Conservation (phyloP, 2,113 vertebrate species). For the Miniopterus natalensis region DNA sequence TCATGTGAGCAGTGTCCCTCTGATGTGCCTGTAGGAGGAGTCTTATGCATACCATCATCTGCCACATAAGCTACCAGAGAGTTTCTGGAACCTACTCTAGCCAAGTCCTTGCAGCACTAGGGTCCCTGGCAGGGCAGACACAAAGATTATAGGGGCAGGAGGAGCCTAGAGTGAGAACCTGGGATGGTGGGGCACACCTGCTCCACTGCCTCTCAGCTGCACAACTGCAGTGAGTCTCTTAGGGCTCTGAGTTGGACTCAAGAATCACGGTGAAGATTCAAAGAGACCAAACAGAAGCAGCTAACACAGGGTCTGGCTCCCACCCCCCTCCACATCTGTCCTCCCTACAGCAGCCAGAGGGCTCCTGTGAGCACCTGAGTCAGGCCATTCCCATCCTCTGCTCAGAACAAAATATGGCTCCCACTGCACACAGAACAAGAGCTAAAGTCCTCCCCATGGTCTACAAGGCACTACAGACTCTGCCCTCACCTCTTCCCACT, state of each 20-base stretch:
- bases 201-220: not conserved
- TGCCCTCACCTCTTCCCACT: not conserved
- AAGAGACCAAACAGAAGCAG: not conserved
- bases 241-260: not conserved
- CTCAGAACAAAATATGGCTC: not conserved
- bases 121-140: not conserved
- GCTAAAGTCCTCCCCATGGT: not conserved
- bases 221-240: not conserved
- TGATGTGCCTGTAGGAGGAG: not conserved
- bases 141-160: not conserved
- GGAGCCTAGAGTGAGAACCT: not conserved
- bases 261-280: not conserved
- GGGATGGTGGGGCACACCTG: not conserved
- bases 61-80: not conserved
- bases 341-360: not conserved
- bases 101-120: not conserved
- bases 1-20: not conserved
- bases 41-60: not conserved
- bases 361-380: not conserved
- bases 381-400: accelerated
- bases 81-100: not conserved
- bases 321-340: not conserved
- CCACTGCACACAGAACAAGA: not conserved
- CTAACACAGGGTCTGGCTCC: not conserved
- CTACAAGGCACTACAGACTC: not conserved